A percentile compares a stretch with the other conserved stretches of the same genome.
Evolutionary conservation across 2,113 vertebrate genomes (phyloP).

Genomic region (Poecile atricapillus): DNA sequence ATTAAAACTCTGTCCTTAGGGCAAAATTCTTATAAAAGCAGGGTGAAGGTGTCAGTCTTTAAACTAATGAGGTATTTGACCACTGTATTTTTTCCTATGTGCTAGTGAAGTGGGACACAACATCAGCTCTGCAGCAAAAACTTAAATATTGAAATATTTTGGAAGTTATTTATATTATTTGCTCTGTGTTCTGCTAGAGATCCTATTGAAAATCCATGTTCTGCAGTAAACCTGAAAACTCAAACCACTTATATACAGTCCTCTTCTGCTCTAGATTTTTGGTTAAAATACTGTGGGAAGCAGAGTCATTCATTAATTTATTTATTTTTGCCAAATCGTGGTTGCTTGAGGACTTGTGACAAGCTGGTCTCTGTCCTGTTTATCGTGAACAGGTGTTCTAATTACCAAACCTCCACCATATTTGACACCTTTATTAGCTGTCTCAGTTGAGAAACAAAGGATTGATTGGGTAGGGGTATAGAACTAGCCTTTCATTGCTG

Average conservation of each 20-base stretch:
- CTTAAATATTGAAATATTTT: background rate
- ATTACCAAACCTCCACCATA: slow-evolving; percentile 28
- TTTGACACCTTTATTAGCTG: slow-evolving; percentile 55
- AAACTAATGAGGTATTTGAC: background rate
- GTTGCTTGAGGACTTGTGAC: slow-evolving; percentile 13
- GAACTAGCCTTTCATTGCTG: slow-evolving; percentile 44
- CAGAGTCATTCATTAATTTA: background rate
- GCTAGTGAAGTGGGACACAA: background rate
- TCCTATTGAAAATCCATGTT: background rate
- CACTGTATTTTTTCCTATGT: background rate
- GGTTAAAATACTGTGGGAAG: background rate
- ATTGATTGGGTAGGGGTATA: slow-evolving; percentile 5
- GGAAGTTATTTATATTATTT: background rate
- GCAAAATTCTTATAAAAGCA: background rate
- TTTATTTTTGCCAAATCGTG: background rate
- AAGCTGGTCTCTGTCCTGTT: slow-evolving; percentile 23
- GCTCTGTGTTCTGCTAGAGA: background rate
- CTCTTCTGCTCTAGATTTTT: background rate
- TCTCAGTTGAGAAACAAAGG: slow-evolving; percentile 36
- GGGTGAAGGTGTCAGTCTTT: background rate
- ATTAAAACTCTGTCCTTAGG: background rate
- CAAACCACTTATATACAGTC: background rate
- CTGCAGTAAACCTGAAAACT: background rate
- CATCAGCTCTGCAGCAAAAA: background rate
- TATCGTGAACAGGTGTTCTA: slow-evolving; percentile 33